Conservation (phyloP, 2,888 invertebrate species). For the Drosophila mercatorum region DNA sequence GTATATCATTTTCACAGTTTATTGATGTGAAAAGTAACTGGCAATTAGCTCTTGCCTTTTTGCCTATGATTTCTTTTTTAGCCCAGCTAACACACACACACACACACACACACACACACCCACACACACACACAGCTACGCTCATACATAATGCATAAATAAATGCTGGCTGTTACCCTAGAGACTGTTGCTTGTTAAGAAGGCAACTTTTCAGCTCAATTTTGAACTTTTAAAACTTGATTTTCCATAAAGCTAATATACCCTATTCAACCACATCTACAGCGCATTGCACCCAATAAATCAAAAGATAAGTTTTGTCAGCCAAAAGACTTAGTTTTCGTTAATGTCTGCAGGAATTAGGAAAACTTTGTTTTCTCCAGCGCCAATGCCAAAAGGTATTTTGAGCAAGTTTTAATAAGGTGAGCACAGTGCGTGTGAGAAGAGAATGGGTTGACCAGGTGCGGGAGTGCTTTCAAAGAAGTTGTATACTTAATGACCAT, state of each 20-base stretch:
- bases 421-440: background rate
- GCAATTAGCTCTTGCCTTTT: conserved; percentile 53
- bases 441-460: background rate
- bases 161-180: background rate
- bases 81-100: conserved; percentile 7
- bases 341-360: conserved; percentile 7
- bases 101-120: background rate
- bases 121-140: background rate
- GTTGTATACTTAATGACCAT: background rate
- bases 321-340: conserved; percentile 10
- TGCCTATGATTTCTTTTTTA: conserved; percentile 10
- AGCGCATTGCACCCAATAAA: background rate
- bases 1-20: conserved; percentile 44
- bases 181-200: background rate
- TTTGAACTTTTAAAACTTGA: background rate
- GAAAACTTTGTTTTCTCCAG: background rate
- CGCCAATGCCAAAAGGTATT: conserved; percentile 2
- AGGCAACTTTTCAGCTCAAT: background rate
- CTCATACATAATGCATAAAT: conserved; percentile 23
- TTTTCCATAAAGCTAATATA: background rate
- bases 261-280: background rate
- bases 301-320: conserved; percentile 13
- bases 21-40: conserved; percentile 52
- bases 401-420: conserved; percentile 4
- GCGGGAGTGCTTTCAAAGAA: background rate